Percentiles rank a stretch among this genome's conserved stretches.
These are phyloP conservation scores for Vespertilio murinus DNA, from an alignment of 2,797 vertebrate genomes.

Conservation along the genomic window DNA sequence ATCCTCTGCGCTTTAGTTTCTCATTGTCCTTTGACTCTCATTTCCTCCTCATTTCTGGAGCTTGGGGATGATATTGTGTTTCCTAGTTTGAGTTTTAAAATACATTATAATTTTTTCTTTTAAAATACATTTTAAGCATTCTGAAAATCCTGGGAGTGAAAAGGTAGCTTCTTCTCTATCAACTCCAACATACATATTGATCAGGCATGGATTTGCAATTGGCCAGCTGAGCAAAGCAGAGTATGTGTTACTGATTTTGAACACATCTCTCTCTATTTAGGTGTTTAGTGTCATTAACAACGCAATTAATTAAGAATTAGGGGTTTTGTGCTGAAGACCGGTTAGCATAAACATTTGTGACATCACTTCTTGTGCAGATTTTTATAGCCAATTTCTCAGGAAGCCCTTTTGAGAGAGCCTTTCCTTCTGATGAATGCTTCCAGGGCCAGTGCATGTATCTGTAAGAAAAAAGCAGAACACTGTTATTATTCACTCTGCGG, in stretches of 20 bases:
- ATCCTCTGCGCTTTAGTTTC: background rate
- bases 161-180: background rate
- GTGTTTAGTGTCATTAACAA: background rate
- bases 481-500: constrained; percentile 50
- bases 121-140: background rate
- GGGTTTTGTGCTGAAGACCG: background rate
- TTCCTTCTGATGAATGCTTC: constrained; percentile 16
- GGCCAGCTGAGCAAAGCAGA: background rate
- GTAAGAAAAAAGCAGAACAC: constrained; percentile 13
- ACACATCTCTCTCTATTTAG: background rate
- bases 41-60: background rate
- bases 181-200: background rate
- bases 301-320: background rate
- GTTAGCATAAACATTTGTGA: background rate
- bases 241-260: background rate
- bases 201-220: background rate
- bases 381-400: background rate
- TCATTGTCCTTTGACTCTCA: background rate
- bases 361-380: background rate
- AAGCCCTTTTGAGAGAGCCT: background rate
- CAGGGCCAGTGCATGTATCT: background rate
- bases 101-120: background rate
- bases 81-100: background rate
- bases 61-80: background rate
- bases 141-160: background rate